Conservation (phyloP, 2,113 vertebrate genomes). For the Callipepla squamata region DNA sequence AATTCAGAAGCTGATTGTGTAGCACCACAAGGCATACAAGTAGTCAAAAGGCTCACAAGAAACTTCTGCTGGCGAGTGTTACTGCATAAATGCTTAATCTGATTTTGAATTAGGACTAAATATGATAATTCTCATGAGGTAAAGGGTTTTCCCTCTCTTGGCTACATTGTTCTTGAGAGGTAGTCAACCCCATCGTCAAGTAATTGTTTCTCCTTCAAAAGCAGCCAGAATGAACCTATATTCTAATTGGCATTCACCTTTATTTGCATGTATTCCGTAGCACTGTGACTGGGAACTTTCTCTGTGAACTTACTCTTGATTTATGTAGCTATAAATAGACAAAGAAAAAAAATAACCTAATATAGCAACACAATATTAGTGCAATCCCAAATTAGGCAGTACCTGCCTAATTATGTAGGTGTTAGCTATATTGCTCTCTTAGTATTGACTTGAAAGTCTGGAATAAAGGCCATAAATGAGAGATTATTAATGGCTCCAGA, state of each 20-base stretch:
- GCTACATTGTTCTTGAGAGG: background rate
- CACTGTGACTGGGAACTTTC: background rate
- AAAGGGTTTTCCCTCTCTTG: background rate
- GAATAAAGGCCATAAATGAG: background rate
- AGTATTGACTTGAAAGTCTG: background rate
- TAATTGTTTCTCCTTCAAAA: background rate
- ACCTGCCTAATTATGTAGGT: background rate
- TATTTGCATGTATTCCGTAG: background rate
- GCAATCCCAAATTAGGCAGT: background rate
- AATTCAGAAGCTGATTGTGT: background rate
- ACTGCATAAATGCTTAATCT: background rate
- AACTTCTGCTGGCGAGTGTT: background rate
- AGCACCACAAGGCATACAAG: background rate
- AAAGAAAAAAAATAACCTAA: background rate
- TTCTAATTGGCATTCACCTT: background rate
- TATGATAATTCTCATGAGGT: background rate
- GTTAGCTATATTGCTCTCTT: background rate
- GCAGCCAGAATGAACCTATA: background rate
- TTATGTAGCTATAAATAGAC: background rate
- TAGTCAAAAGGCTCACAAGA: background rate
- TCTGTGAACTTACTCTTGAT: background rate
- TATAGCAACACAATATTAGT: background rate
- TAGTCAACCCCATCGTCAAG: fast-evolving
- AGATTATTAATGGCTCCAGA: background rate
- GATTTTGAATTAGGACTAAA: background rate